These are phyloP conservation scores for Mobula birostris DNA, from an alignment of 2,113 vertebrate species.

Conservation along the genomic window DNA sequence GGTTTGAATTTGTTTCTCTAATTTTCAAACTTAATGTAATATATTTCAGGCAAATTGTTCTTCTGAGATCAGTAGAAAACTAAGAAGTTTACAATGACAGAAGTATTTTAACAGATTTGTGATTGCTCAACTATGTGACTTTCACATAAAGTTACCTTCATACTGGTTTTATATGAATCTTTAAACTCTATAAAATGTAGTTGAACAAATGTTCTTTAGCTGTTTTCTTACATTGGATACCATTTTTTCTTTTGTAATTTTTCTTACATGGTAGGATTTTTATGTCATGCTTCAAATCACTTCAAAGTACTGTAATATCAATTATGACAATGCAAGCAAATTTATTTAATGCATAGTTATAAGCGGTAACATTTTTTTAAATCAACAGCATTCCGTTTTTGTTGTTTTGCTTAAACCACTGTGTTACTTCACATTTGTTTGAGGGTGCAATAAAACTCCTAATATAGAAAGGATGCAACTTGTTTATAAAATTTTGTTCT, in stretches of 20 bases:
- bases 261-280: neutral
- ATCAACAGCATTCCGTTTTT: neutral
- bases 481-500: neutral
- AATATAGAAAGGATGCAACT: neutral
- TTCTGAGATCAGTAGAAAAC: neutral
- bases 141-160: too few relatives aligned
- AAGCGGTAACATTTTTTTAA: neutral
- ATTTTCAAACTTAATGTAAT: neutral
- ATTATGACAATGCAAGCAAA: too few relatives aligned
- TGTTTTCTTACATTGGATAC: neutral
- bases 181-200: neutral
- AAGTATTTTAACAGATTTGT: neutral
- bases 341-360: neutral
- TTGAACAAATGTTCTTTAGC: neutral
- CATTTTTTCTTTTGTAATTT: neutral
- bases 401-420: neutral
- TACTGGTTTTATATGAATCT: neutral
- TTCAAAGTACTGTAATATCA: neutral
- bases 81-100: neutral
- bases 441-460: too few relatives aligned
- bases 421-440: neutral
- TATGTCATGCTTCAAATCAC: neutral
- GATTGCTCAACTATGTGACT: neutral
- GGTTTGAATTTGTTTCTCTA: neutral
- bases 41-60: neutral